phyloP scores from a whole-genome alignment of 1,140 invertebrate species.

The Colletes gigas region DNA sequence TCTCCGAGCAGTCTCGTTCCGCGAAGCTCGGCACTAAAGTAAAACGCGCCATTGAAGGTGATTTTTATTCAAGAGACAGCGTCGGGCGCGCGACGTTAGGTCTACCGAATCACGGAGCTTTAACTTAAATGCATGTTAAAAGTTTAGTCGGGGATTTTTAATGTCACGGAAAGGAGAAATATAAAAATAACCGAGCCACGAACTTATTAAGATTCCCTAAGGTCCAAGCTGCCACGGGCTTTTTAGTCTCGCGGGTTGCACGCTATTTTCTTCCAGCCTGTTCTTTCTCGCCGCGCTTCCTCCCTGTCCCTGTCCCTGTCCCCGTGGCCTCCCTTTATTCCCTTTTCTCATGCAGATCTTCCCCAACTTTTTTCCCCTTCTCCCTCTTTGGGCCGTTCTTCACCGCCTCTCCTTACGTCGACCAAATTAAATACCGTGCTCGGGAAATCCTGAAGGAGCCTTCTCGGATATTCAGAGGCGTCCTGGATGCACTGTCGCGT shows the following conservation, averaged over 20 bases:
- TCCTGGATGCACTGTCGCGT: constrained; percentile 60
- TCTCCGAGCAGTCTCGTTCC: constrained; percentile 35
- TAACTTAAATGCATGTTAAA: constrained; percentile 78
- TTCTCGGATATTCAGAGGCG: constrained; percentile 60
- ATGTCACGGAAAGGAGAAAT: constrained; percentile 74
- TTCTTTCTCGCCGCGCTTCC: constrained; percentile 27
- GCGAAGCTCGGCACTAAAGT: constrained; percentile 68
- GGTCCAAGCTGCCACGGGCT: constrained; percentile 49
- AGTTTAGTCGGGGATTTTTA: constrained; percentile 78
- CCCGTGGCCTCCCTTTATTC: constrained; percentile 6
- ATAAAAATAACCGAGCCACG: constrained; percentile 74
- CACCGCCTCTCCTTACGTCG: constrained; percentile 59
- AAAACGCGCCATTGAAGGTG: constrained; percentile 78
- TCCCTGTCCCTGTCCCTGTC: constrained; percentile 16
- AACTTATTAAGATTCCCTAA: constrained; percentile 74
- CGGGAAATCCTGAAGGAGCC: constrained; percentile 55
- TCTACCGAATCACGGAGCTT: constrained; percentile 69
- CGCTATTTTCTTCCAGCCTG: constrained; percentile 12
- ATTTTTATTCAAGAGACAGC: constrained; percentile 80
- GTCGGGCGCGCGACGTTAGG: constrained; percentile 66
- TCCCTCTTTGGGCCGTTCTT: constrained; percentile 43
- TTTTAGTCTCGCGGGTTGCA: constrained; percentile 32
- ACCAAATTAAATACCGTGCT: constrained; percentile 72
- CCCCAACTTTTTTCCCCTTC: constrained; percentile 15
- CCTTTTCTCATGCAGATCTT: constrained; percentile 21